Conservation (phyloP, 2,888 invertebrate genomes). For the Carpatolechia fugitivella region DNA sequence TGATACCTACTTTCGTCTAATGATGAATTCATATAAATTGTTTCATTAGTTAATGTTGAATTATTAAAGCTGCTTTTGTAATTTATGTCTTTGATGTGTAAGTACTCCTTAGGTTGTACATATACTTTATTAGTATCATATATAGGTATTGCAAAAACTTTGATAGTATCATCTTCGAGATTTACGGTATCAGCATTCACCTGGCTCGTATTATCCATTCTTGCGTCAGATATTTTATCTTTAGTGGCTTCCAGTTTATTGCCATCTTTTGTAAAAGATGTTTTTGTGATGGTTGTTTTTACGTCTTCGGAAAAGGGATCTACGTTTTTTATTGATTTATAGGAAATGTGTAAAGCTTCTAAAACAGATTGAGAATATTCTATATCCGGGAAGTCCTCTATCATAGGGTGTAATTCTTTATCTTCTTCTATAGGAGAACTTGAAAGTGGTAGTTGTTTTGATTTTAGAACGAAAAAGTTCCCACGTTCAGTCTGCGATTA, state of each 20-base stretch:
- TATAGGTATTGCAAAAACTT: too few relatives aligned
- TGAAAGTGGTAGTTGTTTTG: background rate
- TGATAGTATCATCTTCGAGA: too few relatives aligned
- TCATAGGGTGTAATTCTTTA: background rate
- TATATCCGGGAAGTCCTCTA: conserved; percentile 36
- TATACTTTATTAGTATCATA: too few relatives aligned
- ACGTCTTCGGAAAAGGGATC: conserved; percentile 51
- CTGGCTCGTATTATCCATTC: too few relatives aligned
- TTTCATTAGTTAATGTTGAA: background rate
- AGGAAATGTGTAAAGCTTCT: conserved; percentile 46
- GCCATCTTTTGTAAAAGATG: background rate
- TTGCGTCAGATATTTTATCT: background rate
- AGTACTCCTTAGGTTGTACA: too few relatives aligned
- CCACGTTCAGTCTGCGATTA: background rate
- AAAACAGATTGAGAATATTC: conserved; percentile 36
- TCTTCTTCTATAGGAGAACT: background rate
- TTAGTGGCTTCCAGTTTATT: background rate
- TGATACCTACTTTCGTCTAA: background rate
- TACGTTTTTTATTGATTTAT: conserved; percentile 32
- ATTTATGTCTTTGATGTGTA: background rate
- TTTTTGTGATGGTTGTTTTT: conserved; percentile 33
- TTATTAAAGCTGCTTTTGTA: background rate
- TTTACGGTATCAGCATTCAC: too few relatives aligned
- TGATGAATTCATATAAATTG: too few relatives aligned
- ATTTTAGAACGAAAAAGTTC: background rate